Evolutionary conservation across 2,888 invertebrate genomes (phyloP).

Genomic region (Stomorhina lunata): DNA sequence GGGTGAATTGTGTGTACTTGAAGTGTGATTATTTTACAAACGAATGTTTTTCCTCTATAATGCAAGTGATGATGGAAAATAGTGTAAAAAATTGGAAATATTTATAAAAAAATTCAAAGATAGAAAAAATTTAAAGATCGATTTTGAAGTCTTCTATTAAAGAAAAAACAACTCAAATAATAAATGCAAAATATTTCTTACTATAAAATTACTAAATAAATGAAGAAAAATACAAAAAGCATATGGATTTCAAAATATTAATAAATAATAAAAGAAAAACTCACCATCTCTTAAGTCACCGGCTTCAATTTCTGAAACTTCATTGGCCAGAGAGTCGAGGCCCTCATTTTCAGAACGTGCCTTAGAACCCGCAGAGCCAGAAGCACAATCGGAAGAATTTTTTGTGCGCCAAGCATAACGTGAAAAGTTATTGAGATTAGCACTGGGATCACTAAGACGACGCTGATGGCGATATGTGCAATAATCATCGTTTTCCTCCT

Average conservation of each 20-base stretch:
- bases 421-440: conserved; percentile 91
- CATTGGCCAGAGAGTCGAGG: conserved; percentile 90
- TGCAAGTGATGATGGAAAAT: conserved; percentile 6
- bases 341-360: conserved; percentile 96
- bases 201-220: background rate
- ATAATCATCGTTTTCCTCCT: conserved; percentile 91
- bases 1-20: background rate
- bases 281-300: conserved; percentile 95
- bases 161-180: background rate
- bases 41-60: background rate
- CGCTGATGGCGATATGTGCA: conserved; percentile 90
- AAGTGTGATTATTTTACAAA: background rate
- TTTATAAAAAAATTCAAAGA: background rate
- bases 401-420: conserved; percentile 90
- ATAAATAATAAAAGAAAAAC: conserved; percentile 40
- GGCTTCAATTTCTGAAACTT: conserved; percentile 95
- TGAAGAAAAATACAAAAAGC: conserved; percentile 46
- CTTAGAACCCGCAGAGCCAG: conserved; percentile 85
- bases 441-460: conserved; percentile 93
- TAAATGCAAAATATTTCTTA: conserved; percentile 18
- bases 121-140: background rate
- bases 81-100: conserved; percentile 13
- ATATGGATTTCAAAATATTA: conserved; percentile 38
- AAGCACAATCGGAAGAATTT: conserved; percentile 81
- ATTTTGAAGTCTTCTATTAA: background rate